Percentiles rank a stretch among this genome's conserved stretches.
These are phyloP conservation scores for Hyperoplus immaculatus DNA, from an alignment of 2,797 vertebrate species.

Conservation along the genomic window DNA sequence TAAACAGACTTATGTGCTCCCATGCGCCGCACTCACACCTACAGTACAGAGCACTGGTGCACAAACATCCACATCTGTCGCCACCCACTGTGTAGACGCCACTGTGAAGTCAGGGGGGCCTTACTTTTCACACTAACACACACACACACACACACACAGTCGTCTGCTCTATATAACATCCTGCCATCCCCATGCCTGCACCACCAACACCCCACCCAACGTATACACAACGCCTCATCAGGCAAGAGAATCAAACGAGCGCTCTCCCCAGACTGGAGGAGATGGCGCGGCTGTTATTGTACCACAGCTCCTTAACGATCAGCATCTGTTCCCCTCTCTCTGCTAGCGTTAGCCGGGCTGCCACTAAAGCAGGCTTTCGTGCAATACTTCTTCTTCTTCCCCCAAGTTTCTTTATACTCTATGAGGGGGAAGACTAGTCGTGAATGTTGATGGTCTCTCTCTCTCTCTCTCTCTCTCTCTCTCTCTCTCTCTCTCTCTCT, in stretches of 20 bases:
- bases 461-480: neutral
- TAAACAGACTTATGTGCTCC: constrained; percentile 33
- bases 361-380: constrained; percentile 69
- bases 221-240: constrained; percentile 81
- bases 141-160: constrained; percentile 36
- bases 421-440: constrained; percentile 11
- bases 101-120: constrained; percentile 38
- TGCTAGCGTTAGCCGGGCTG: constrained; percentile 64
- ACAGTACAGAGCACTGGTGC: constrained; percentile 32
- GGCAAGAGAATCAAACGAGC: constrained; percentile 79
- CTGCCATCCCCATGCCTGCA: constrained; percentile 25
- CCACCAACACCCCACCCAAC: constrained; percentile 34
- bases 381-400: constrained; percentile 35
- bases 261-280: constrained; percentile 76
- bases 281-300: constrained; percentile 77
- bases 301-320: constrained; percentile 81
- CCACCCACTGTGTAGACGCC: constrained; percentile 47
- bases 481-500: neutral
- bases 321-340: constrained; percentile 79
- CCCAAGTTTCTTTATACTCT: constrained; percentile 45
- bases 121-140: constrained; percentile 26
- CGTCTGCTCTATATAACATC: constrained; percentile 57
- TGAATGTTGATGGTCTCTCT: constrained; percentile 38
- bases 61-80: constrained; percentile 62
- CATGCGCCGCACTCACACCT: neutral